Evolutionary conservation across 2,797 vertebrate species (phyloP).

Genomic region (Lepidocolaptes lacrymiger): DNA sequence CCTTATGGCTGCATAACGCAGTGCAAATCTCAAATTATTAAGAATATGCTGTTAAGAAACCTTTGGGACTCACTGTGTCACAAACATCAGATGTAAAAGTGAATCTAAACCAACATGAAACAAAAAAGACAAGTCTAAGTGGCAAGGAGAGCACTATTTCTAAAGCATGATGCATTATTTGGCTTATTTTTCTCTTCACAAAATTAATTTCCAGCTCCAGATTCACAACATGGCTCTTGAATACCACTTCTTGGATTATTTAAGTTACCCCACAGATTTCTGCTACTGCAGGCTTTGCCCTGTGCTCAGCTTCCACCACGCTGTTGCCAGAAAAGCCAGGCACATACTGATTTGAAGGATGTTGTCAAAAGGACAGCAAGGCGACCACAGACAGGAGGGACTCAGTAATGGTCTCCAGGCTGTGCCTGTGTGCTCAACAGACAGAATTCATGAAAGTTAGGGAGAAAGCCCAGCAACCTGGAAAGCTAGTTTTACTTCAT

Average conservation of each 20-base stretch:
- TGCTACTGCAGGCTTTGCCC: neutral
- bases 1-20: neutral
- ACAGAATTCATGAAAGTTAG: neutral
- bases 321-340: neutral
- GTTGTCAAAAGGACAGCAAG: neutral
- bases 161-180: neutral
- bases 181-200: neutral
- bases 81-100: neutral
- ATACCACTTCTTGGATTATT: neutral
- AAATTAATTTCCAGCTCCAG: conserved; percentile 12
- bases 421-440: neutral
- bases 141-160: neutral
- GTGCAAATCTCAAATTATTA: neutral
- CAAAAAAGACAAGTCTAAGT: neutral
- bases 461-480: neutral
- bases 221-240: neutral
- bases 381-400: neutral
- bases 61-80: neutral
- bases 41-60: neutral
- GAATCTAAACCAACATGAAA: neutral
- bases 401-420: neutral
- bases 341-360: neutral
- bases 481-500: neutral
- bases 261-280: neutral
- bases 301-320: neutral